These are phyloP conservation scores for Drosophila biarmipes DNA, from an alignment of 1,140 invertebrate genomes.

Conservation along the genomic window DNA sequence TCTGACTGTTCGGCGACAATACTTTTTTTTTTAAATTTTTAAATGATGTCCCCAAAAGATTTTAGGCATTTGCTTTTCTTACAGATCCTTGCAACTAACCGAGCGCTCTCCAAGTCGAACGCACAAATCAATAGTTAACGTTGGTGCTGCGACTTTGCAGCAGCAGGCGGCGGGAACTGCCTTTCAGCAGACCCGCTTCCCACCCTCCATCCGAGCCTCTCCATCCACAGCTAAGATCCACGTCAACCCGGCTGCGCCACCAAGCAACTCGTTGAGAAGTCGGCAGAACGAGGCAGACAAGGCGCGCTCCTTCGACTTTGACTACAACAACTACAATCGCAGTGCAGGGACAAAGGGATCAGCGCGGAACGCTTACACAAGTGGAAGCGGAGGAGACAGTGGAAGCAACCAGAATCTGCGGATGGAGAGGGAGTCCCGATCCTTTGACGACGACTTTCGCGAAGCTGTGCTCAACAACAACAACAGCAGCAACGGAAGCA, in stretches of 20 bases:
- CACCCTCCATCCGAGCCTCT: constrained; percentile 55
- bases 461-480: constrained; percentile 67
- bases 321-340: constrained; percentile 74
- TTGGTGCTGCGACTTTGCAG: constrained; percentile 44
- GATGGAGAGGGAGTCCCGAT: constrained; percentile 76
- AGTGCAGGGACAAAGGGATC: constrained; percentile 7
- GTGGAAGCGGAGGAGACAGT: constrained; percentile 46
- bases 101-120: constrained; percentile 81
- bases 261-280: constrained; percentile 13
- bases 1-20: too few species aligned
- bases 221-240: constrained; percentile 27
- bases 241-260: constrained; percentile 10
- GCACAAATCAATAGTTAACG: constrained; percentile 70
- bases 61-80: constrained; percentile 3
- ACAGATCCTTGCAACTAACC: constrained; percentile 79
- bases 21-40: too few species aligned
- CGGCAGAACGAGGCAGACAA: constrained; percentile 73
- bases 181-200: constrained; percentile 61
- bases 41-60: not conserved
- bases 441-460: constrained; percentile 83
- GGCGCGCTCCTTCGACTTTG: constrained; percentile 80
- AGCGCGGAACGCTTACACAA: constrained; percentile 25
- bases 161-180: constrained; percentile 21
- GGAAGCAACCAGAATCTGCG: constrained; percentile 72
- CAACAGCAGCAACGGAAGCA: constrained; percentile 22